A percentile compares a stretch with the other conserved stretches of the same genome.
phyloP scores from a whole-genome alignment of 2,888 invertebrate genomes.

The Melinaea menophilus region DNA sequence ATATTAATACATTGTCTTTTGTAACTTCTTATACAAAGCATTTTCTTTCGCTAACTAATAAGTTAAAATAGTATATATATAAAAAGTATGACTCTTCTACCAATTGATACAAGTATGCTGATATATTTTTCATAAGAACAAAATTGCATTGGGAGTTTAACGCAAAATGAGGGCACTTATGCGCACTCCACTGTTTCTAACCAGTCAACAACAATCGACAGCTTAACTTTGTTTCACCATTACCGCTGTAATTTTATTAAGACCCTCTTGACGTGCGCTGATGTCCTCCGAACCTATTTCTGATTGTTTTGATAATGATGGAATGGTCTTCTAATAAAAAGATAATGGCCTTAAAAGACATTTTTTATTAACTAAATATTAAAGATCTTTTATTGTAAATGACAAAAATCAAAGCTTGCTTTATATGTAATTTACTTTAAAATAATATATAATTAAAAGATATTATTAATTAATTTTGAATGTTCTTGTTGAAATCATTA shows the following conservation, averaged over 20 bases:
- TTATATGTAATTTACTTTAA: too few relatives aligned
- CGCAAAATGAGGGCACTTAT: constrained; percentile 14
- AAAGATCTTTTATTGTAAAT: too few relatives aligned
- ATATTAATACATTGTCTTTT: too few relatives aligned
- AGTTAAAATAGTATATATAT: neutral
- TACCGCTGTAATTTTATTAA: constrained; percentile 26
- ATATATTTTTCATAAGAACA: neutral
- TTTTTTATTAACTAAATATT: neutral
- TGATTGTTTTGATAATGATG: constrained; percentile 22
- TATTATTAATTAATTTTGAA: too few relatives aligned
- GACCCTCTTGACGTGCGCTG: constrained; percentile 19
- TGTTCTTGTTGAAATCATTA: too few relatives aligned
- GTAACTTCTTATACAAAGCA: too few relatives aligned
- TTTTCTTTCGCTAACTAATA: neutral
- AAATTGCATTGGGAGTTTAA: constrained; percentile 3
- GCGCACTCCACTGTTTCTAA: constrained; percentile 18
- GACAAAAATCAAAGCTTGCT: too few relatives aligned
- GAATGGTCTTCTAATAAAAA: constrained; percentile 9
- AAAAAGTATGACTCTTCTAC: neutral
- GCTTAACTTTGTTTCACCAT: constrained; percentile 19
- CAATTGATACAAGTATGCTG: neutral
- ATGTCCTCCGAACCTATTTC: constrained; percentile 21
- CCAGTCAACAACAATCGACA: constrained; percentile 21
- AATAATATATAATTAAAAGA: too few relatives aligned
- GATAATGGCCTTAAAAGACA: neutral